Conservation (phyloP, 2,888 invertebrate species). For the Pomacea canaliculata region DNA sequence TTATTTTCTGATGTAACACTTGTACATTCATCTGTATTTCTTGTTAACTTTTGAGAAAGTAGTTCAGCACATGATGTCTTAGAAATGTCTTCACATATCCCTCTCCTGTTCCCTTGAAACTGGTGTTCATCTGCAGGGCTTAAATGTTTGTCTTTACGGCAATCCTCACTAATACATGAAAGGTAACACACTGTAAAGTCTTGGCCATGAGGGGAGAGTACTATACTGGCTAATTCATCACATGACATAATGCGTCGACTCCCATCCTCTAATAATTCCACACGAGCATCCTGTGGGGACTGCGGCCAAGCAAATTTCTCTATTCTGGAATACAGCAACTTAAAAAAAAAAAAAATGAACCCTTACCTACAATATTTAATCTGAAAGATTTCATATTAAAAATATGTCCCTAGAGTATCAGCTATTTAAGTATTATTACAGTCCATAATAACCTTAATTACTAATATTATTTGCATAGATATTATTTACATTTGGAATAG, state of each 20-base stretch:
- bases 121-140: no score
- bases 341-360: conserved; percentile 28
- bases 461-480: no score
- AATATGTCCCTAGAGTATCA: background rate
- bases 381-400: background rate
- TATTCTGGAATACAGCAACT: conserved; percentile 60
- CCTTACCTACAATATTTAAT: background rate
- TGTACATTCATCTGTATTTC: no score
- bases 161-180: conserved; percentile 51
- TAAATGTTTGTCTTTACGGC: background rate
- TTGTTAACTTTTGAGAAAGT: no score
- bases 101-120: no score
- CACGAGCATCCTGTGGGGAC: conserved; percentile 35
- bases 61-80: no score
- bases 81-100: no score
- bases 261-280: conserved; percentile 54
- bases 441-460: no score
- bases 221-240: conserved; percentile 60
- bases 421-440: background rate
- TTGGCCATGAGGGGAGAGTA: conserved; percentile 57
- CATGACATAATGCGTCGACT: conserved; percentile 51
- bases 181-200: conserved; percentile 63
- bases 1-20: no score
- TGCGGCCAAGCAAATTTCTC: conserved; percentile 56
- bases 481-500: no score